A percentile compares a stretch with the other conserved stretches of the same genome.
These are phyloP conservation scores for Cylloceria caligata DNA, from an alignment of 2,888 invertebrate genomes.

Conservation along the genomic window DNA sequence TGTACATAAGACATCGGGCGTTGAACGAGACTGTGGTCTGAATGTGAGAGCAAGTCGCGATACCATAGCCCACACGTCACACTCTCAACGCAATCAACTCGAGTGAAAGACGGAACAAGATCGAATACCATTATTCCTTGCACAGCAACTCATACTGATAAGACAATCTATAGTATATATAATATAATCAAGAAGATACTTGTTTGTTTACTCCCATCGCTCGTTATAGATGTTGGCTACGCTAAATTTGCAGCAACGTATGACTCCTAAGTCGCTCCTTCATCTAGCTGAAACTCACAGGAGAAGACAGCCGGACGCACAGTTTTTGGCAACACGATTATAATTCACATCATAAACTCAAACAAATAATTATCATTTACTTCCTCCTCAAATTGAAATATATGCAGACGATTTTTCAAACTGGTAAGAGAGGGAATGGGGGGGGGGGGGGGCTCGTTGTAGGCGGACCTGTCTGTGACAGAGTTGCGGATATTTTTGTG, in stretches of 20 bases:
- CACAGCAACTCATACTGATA: conserved; percentile 8
- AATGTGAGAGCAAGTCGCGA: conserved; percentile 1
- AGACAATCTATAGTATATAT: no score
- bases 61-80: not conserved
- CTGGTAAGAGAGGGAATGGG: no score
- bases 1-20: not conserved
- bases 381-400: no score
- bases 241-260: conserved; percentile 11
- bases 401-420: no score
- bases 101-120: conserved; percentile 14
- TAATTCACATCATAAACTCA: not conserved
- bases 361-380: not conserved
- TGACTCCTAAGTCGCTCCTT: not conserved
- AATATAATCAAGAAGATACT: no score
- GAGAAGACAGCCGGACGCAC: not conserved
- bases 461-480: no score
- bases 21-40: not conserved
- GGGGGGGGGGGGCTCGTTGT: no score
- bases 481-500: no score
- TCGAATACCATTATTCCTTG: conserved; percentile 17
- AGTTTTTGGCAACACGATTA: not conserved
- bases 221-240: conserved; percentile 14
- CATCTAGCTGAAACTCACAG: not conserved
- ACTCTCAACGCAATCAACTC: conserved; percentile 9
- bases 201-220: not conserved